Conservation (phyloP, 2,113 vertebrate genomes). For the Daubentonia madagascariensis region DNA sequence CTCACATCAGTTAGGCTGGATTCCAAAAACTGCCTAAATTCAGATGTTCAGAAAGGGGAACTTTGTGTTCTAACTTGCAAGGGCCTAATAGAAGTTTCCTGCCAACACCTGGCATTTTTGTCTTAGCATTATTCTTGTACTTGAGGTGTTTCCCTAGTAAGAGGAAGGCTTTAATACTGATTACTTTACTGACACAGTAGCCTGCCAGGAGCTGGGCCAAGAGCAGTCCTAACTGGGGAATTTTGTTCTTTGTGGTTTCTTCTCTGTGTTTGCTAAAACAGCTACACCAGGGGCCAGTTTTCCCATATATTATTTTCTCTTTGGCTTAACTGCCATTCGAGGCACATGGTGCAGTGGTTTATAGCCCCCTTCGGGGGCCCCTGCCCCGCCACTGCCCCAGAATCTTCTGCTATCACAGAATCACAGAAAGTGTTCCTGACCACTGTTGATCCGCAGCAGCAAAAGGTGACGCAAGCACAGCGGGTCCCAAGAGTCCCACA, state of each 20-base stretch:
- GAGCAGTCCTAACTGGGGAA: not conserved
- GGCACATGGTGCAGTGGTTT: rapidly evolving
- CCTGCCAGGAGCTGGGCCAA: not conserved
- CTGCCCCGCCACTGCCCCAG: not conserved
- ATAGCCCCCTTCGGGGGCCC: not conserved
- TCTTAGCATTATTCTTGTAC: not conserved
- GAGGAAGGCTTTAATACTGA: not conserved
- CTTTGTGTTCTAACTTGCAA: not conserved
- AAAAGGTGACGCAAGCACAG: rapidly evolving
- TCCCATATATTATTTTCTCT: not conserved
- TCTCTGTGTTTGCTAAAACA: not conserved
- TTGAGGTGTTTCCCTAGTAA: not conserved
- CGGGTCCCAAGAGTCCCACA: not conserved
- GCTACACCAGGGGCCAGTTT: not conserved
- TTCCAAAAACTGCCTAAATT: not conserved
- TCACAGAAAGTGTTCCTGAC: not conserved
- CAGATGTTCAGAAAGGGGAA: not conserved
- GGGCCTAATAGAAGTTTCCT: not conserved
- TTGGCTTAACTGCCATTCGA: not conserved
- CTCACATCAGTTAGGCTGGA: not conserved
- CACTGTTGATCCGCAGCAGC: rapidly evolving
- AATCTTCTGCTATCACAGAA: not conserved
- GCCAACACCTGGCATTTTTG: not conserved
- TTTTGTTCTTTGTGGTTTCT: not conserved
- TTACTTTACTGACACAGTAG: not conserved